These are phyloP conservation scores for Euphonia xanthogaster DNA, from an alignment of 2,797 vertebrate species.

Conservation along the genomic window DNA sequence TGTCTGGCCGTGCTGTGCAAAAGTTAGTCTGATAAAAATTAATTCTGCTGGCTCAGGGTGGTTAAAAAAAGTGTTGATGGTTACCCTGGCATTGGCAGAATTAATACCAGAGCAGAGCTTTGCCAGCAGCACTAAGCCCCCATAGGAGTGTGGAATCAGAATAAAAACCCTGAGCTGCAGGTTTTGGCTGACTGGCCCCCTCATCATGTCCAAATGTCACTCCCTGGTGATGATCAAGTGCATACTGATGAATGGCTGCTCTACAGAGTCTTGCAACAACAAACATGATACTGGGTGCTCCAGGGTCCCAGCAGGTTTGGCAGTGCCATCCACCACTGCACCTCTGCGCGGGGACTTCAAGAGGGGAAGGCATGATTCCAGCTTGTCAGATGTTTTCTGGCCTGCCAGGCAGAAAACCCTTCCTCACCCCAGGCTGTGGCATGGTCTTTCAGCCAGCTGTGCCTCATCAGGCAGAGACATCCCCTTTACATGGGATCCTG, in stretches of 20 bases:
- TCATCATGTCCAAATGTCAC: not conserved
- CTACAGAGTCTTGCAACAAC: not conserved
- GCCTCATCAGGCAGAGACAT: not conserved
- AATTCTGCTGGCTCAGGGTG: not conserved
- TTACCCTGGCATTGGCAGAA: not conserved
- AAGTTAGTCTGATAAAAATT: not conserved
- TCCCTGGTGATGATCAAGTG: not conserved
- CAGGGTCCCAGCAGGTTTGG: no score
- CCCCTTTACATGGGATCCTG: not conserved
- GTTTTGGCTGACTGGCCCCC: not conserved
- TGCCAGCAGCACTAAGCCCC: not conserved
- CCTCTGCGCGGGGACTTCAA: not conserved
- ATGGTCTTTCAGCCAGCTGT: not conserved
- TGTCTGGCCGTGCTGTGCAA: fast-evolving
- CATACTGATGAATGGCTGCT: fast-evolving
- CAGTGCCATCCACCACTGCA: not conserved
- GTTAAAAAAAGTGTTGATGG: not conserved
- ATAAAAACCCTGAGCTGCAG: not conserved
- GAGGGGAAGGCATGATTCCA: not conserved
- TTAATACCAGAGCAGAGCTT: not conserved
- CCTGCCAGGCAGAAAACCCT: not conserved
- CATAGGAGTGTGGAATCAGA: fast-evolving
- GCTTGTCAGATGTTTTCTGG: not conserved
- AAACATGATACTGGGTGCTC: fast-evolving
- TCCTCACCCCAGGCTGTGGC: not conserved